Conservation (phyloP, 2,888 invertebrate genomes). For the Urechis unicinctus region DNA sequence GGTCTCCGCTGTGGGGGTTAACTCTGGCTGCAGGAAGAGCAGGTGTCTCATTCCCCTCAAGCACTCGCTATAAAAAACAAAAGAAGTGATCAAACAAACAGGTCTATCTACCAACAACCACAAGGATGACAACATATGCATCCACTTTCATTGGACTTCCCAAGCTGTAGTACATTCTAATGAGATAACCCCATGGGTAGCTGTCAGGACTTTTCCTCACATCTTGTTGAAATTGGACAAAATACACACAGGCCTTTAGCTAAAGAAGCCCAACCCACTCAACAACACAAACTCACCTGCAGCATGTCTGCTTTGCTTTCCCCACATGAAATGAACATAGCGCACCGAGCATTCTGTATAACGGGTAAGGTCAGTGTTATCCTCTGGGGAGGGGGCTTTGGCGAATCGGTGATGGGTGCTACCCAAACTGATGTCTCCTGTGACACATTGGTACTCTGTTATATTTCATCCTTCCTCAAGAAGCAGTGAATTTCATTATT, state of each 20-base stretch:
- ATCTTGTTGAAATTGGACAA: too few relatives aligned
- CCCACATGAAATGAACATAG: slow-evolving; percentile 80
- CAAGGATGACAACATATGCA: neutral
- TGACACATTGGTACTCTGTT: neutral
- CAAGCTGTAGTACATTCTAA: too few relatives aligned
- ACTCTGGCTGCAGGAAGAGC: slow-evolving; percentile 71
- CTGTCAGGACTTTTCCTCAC: too few relatives aligned
- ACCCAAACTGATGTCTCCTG: slow-evolving; percentile 59
- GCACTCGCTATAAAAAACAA: slow-evolving; percentile 63
- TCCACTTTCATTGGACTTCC: too few relatives aligned
- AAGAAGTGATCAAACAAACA: neutral
- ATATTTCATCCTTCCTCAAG: too few relatives aligned
- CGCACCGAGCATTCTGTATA: slow-evolving; percentile 76
- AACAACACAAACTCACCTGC: slow-evolving; percentile 26
- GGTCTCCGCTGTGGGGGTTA: slow-evolving; percentile 62
- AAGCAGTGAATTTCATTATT: too few relatives aligned
- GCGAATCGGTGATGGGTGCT: slow-evolving; percentile 82
- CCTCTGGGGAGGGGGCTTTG: slow-evolving; percentile 87
- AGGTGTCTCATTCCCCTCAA: slow-evolving; percentile 65
- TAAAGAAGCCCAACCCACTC: neutral
- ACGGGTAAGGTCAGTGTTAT: slow-evolving; percentile 87
- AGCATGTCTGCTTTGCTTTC: slow-evolving; percentile 68
- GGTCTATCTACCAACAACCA: too few relatives aligned
- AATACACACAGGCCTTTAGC: too few relatives aligned
- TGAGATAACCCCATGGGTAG: too few relatives aligned